Evolutionary conservation across 1,140 invertebrate genomes (phyloP).

Genomic region (Dufourea novaeangliae): DNA sequence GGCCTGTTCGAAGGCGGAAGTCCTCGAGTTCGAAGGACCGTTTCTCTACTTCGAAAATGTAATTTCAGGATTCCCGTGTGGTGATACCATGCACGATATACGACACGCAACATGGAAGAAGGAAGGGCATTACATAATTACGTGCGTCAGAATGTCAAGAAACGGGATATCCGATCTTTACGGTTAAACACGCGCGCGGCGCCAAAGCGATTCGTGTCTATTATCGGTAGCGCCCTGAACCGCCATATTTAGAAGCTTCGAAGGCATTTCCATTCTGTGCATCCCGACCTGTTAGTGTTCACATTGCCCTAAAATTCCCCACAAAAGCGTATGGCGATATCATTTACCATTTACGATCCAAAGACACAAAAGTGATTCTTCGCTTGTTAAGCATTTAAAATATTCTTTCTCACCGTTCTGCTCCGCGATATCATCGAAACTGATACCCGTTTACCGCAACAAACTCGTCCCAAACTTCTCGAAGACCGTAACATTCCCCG

Average conservation of each 20-base stretch:
- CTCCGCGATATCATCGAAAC: neutral
- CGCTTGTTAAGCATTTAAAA: too few relatives aligned
- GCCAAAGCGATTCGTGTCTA: constrained; percentile 30
- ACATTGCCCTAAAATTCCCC: too few relatives aligned
- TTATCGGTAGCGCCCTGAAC: constrained; percentile 7
- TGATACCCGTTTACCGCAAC: neutral
- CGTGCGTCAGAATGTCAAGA: constrained; percentile 21
- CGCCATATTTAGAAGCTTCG: neutral
- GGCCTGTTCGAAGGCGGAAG: too few relatives aligned
- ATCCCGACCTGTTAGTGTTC: neutral
- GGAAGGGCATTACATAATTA: constrained; percentile 36
- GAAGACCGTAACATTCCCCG: constrained; percentile 4
- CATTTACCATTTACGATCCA: too few relatives aligned
- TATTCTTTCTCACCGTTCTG: neutral
- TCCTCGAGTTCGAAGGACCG: too few relatives aligned
- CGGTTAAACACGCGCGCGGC: constrained; percentile 25
- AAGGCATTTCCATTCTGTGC: neutral
- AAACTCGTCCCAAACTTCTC: neutral
- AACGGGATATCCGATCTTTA: constrained; percentile 37
- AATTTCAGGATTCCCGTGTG: neutral
- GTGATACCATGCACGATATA: neutral
- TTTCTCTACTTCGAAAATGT: too few relatives aligned
- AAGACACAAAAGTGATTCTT: too few relatives aligned
- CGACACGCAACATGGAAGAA: constrained; percentile 1
- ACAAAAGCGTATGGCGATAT: too few relatives aligned